Evolutionary conservation across 2,797 vertebrate species (phyloP).

Genomic region (Ptychadena robeensis): DNA sequence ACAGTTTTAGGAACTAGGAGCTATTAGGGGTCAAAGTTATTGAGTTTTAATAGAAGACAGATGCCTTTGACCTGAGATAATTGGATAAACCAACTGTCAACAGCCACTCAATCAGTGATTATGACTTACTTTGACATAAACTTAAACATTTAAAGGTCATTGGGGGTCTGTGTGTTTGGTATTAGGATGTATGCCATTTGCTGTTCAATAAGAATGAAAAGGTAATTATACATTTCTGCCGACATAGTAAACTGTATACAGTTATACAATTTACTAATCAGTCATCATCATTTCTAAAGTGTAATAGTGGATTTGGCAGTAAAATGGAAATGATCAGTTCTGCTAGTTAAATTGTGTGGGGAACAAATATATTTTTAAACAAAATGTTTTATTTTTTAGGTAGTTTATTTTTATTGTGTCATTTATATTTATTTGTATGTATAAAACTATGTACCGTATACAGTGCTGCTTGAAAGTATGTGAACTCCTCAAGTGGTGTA

Average conservation of each 20-base stretch:
- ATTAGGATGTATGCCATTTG: not conserved
- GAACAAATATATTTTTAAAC: no score
- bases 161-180: not conserved
- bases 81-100: not conserved
- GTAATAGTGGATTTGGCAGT: no score
- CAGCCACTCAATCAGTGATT: constrained; percentile 1
- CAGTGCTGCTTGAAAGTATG: no score
- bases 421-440: no score
- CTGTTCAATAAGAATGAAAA: not conserved
- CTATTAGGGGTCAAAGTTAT: not conserved
- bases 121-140: not conserved
- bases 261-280: not conserved
- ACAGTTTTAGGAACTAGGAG: not conserved
- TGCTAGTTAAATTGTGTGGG: no score
- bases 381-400: no score
- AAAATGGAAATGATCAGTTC: no score
- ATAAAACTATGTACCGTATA: no score
- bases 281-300: no score
- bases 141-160: not conserved
- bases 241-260: not conserved
- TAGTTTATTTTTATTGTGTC: no score
- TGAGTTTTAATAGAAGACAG: constrained; percentile 5
- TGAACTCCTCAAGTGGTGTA: no score
- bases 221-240: not conserved
- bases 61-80: constrained; percentile 17